A percentile compares a stretch with the other conserved stretches of the same genome.
Evolutionary conservation across 2,888 invertebrate species (phyloP).

Genomic region (Andrena trimmerana): DNA sequence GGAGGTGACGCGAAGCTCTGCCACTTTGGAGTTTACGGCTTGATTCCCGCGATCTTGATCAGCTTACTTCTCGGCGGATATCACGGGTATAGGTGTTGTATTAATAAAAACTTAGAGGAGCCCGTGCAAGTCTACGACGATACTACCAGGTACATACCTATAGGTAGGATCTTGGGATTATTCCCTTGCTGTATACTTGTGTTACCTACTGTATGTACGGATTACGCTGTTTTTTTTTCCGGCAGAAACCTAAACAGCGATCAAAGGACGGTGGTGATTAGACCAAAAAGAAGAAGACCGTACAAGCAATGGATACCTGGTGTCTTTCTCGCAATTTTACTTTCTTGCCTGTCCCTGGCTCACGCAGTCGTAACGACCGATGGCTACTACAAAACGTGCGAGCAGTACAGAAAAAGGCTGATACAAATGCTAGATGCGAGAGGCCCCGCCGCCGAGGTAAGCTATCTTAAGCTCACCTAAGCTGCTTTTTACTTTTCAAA

Average conservation of each 20-base stretch:
- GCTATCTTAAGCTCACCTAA: background rate
- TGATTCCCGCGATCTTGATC: slow-evolving; percentile 76
- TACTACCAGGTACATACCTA: slow-evolving; percentile 46
- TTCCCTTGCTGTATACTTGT: no score
- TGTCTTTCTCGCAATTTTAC: slow-evolving; percentile 88
- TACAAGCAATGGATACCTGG: slow-evolving; percentile 88
- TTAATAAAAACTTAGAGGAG: slow-evolving; percentile 70
- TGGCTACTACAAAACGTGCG: slow-evolving; percentile 92
- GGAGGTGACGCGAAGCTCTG: slow-evolving; percentile 84
- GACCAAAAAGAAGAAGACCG: slow-evolving; percentile 73
- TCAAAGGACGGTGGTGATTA: slow-evolving; percentile 72
- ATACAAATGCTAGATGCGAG: slow-evolving; percentile 85
- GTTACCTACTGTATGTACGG: background rate
- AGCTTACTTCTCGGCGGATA: slow-evolving; percentile 78
- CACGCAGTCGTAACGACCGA: slow-evolving; percentile 90
- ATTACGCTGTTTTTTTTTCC: background rate
- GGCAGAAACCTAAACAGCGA: slow-evolving; percentile 68
- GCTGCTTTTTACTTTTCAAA: background rate
- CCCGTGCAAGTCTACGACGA: slow-evolving; percentile 56
- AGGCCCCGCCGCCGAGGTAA: slow-evolving; percentile 75
- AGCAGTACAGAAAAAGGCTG: slow-evolving; percentile 90
- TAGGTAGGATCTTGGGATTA: no score
- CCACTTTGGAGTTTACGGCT: slow-evolving; percentile 80
- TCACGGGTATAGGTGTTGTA: slow-evolving; percentile 83
- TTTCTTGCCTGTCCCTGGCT: slow-evolving; percentile 89